Percentiles rank a stretch among this genome's conserved stretches.
These are phyloP conservation scores for Ischnura elegans DNA, from an alignment of 2,888 invertebrate genomes.

Conservation along the genomic window DNA sequence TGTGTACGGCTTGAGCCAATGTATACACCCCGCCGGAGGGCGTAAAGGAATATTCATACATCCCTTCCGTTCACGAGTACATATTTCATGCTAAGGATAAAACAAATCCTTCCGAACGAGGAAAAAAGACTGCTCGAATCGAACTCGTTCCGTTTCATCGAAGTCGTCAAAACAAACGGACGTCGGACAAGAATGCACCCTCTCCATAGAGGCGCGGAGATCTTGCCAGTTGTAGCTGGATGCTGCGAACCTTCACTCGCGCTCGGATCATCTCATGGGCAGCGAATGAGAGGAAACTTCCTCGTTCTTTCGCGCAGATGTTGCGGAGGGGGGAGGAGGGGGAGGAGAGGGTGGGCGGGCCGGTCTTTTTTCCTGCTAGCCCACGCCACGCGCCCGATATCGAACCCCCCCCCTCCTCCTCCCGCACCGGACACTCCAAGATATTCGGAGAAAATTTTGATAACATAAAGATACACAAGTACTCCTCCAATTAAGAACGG, in stretches of 20 bases:
- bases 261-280: neutral
- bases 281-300: slow-evolving; percentile 19
- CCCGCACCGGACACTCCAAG: neutral
- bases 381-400: no score
- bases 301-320: neutral
- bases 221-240: neutral
- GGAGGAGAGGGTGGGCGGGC: slow-evolving; percentile 2
- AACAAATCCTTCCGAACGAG: no score
- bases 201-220: no score
- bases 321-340: neutral
- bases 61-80: no score
- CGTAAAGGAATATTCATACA: no score
- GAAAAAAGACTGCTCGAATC: neutral
- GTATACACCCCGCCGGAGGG: no score
- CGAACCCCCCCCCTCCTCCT: neutral
- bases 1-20: no score
- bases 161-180: neutral
- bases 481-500: no score
- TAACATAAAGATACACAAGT: no score
- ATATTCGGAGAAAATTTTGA: neutral
- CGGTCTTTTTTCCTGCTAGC: slow-evolving; percentile 3
- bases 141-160: neutral
- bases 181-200: neutral
- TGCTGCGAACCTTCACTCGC: neutral
- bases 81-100: no score